Percentiles rank a stretch among this genome's conserved stretches.
Evolutionary conservation across 2,113 vertebrate genomes (phyloP).

Genomic region (Erinaceus europaeus): DNA sequence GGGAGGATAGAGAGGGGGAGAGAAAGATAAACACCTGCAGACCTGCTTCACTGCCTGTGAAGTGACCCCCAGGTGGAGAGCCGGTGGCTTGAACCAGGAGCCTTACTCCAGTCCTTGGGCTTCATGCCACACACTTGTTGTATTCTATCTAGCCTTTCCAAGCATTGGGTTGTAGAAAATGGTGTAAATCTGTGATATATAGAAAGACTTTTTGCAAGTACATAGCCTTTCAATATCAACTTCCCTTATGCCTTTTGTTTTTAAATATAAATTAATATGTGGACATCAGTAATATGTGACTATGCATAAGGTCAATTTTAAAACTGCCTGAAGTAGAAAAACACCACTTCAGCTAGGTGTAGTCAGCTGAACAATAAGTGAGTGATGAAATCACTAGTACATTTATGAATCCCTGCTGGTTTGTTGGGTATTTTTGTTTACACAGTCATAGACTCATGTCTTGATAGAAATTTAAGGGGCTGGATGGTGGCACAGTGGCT

Average conservation of each 20-base stretch:
- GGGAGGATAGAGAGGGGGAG: no score
- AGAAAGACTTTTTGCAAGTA: neutral
- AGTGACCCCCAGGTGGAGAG: no score
- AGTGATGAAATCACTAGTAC: neutral
- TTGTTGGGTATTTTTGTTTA: neutral
- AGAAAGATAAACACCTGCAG: no score
- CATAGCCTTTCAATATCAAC: neutral
- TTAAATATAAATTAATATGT: no score
- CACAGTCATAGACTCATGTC: no score
- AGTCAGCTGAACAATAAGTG: neutral
- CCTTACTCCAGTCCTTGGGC: no score
- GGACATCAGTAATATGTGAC: neutral
- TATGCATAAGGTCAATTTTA: slow-evolving; percentile 1
- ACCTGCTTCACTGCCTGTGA: no score
- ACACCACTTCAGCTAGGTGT: neutral
- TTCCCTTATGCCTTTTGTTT: neutral
- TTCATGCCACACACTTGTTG: no score
- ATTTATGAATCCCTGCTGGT: neutral
- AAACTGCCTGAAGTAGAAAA: neutral
- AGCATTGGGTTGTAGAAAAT: neutral
- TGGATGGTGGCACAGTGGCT: no score
- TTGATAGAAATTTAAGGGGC: no score
- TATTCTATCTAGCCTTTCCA: neutral
- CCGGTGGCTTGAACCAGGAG: no score
- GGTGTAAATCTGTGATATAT: neutral